Base-by-base conservation (phyloP, 1,140 invertebrate species). In the Panonychus citri region DNA sequence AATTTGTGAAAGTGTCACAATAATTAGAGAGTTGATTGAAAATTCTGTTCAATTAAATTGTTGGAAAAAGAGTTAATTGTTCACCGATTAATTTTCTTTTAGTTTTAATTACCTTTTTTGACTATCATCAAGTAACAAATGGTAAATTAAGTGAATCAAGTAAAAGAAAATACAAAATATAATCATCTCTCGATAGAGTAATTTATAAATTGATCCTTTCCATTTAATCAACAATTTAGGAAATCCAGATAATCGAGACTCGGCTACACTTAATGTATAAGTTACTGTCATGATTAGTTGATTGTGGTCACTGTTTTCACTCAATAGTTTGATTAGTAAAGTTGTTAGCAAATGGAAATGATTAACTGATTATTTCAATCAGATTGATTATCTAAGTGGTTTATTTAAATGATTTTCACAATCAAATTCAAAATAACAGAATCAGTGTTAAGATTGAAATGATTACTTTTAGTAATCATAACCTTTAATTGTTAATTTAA, bases 21-120 rank as follows among this genome's bases (percentile, higher is more conserved):
- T 86, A 85, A 49, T 75, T 73, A 0, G 81, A 78, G 17, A 86
- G 67, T 49, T 76, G 74, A 66, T 85, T 82, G 64, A 86, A 89
- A 39, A 73, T 63, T 61, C 78, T 79, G 66, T 4, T 62, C 2
- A 39, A 53, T 21, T 10, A 37, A 39, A 26, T 27, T 52, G 19
- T 17, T 13, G 19, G 39, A 40, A 46, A 19, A n/a, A 46, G 21
- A 46, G 10, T 7, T n/a, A 7, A 46, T n/a, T 21, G 43, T 46
- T 46, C 2, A 46, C 15, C 21, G 43, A 19, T 21, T 24, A 46
- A 4, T 10, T 10, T 46, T n/a, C 10, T 24, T 46, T n/a, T 2
- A 46, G n/a, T 2, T 19, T 10, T 21, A 46, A 46, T 53, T 62
- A 66, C 65, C 57, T 63, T 58, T 60, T 62, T 46, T 66, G 62